Evolutionary conservation across 2,113 vertebrate species (phyloP), one percentile per base, ranked within the genome.

Genomic region (Cranoglanis bouderius): DNA sequence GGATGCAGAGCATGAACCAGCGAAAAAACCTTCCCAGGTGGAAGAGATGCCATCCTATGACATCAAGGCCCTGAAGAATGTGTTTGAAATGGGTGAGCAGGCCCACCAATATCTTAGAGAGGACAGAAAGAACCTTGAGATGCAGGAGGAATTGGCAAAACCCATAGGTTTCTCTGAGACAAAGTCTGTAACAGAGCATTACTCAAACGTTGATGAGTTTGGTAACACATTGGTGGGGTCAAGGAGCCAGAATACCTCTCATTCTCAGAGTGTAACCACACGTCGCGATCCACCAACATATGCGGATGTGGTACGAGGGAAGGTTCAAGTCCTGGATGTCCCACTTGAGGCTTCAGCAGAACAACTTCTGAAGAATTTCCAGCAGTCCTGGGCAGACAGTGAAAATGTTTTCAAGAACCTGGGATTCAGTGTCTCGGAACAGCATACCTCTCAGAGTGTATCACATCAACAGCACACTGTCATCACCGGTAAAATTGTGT

Each of bases 381-480:
- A 98, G 89, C 95, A 97, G 91, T 96, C 97, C 0, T 98, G 97
- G 97, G 95, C 96, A 9, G 97, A 97, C 86, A 97, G 96, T 72
- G 96, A 97, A 75, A 95, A 93, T 13, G 94, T 96, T 24, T 97
- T 97, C 92, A 92, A 96, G 93, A 96, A 94, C 89, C 92, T 97
- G 46, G 96, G 96, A 9, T 97, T 96, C 92, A 95, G 92, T 4
- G 91, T 96, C 43, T 96, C 95, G 0, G 96, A 96, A 88, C 93
- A 96, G 90, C 92, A 94, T 84, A 96, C 93, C 4, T 95, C 96
- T 3, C 96, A 95, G 92, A 93, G 92, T 0, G 92, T 95, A 70
- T 96, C 95, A 14, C 96, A 92, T 57, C 96, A 97, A 89, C 95
- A 96, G 91, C 94, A 96, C 92, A 96, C 95, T 51, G 95, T 96